Conservation (phyloP, 2,113 vertebrate genomes). For the Triplophysa tibetana region DNA sequence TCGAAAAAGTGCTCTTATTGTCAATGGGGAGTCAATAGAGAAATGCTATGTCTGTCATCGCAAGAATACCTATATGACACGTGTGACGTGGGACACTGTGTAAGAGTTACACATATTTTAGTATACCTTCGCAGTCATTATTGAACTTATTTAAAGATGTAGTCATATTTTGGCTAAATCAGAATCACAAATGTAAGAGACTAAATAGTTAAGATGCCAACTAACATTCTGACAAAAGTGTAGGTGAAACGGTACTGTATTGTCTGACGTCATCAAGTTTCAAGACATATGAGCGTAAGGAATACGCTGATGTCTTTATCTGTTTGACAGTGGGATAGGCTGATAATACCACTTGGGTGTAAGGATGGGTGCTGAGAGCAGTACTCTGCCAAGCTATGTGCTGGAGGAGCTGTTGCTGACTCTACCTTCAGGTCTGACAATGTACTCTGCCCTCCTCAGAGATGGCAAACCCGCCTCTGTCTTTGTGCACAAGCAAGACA, state of each 20-base stretch:
- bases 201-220: too few relatives aligned
- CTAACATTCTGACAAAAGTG: too few relatives aligned
- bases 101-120: neutral
- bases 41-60: neutral
- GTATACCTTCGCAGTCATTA: neutral
- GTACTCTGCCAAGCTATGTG: constrained; percentile 78
- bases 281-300: neutral
- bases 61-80: neutral
- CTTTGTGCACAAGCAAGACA: constrained; percentile 89
- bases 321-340: constrained; percentile 2
- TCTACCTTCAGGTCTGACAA: constrained; percentile 79
- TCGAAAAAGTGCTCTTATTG: neutral
- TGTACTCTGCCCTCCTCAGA: constrained; percentile 82
- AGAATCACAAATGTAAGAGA: neutral
- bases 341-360: neutral
- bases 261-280: neutral
- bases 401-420: constrained; percentile 78
- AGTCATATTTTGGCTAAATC: neutral
- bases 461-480: constrained; percentile 85
- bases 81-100: neutral
- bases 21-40: neutral
- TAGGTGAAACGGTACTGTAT: too few relatives aligned
- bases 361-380: constrained; percentile 93
- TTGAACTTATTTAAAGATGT: neutral
- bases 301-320: neutral